Evolutionary conservation across 2,113 vertebrate genomes (phyloP), one percentile per base, ranked within the genome.

Genomic region (Engystomops pustulosus): DNA sequence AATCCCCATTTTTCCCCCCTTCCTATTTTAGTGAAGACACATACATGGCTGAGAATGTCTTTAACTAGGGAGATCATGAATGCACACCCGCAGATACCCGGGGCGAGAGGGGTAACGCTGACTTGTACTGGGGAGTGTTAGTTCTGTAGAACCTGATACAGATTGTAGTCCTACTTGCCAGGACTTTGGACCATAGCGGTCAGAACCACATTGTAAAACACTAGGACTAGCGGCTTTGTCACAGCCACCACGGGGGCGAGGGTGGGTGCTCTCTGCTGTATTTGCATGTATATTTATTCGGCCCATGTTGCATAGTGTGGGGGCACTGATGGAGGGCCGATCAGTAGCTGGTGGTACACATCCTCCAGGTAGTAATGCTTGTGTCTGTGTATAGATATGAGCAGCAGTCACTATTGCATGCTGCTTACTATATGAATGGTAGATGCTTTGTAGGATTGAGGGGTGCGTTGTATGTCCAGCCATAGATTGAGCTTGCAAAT

Each of bases 51-150:
- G 78, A 58, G 34, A 79, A 79, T 55, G 45, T 45, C 44, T 30
- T 83, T 83, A 7, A 36, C 38, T 36, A 60, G 60, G 41, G 38
- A 58, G 45, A 51, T 87, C 89, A 91, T 84, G 88, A 91, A 91
- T 89, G 93, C 92, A 91, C 92, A 91, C 91, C 90, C 92, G 93
- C 90, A 89, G 88, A 79, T 58, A 77, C 55, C 80, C 25, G 25
- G n/a, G 79, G 23, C 30, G 58, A 53, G 34, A 49, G 25, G 60
- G 20, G 12, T 60, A 20, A 32, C 36, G 23, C 30, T 25, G 38
- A 72, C 69, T 44, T 72, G 23, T 23, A 44, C 38, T 71, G 38
- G 4, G 38, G 38, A 4, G 38, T 14, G 11, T 20, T 74, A 23
- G 23, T n/a, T n/a, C n/a, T n/a, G n/a, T n/a, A n/a, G n/a, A n/a